These are phyloP conservation scores for Gymnocheta viridis DNA, from an alignment of 2,888 invertebrate species.

Conservation along the genomic window DNA sequence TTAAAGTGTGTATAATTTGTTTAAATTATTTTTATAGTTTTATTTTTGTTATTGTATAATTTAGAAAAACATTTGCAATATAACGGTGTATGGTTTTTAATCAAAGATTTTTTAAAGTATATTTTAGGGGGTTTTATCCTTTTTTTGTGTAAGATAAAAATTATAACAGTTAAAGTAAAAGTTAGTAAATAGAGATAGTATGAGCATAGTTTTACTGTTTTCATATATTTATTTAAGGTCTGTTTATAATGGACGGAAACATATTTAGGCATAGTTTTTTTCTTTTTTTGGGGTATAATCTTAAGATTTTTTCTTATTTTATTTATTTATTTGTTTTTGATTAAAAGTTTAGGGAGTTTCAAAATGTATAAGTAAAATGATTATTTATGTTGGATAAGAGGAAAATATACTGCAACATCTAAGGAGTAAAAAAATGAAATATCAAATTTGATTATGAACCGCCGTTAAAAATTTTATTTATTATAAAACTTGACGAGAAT, in stretches of 20 bases:
- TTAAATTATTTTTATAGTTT: slow-evolving; percentile 32
- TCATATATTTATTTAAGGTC: slow-evolving; percentile 81
- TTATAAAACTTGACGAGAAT: no score
- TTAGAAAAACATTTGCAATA: slow-evolving; percentile 51
- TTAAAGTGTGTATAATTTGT: slow-evolving; percentile 55
- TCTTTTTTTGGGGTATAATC: slow-evolving; percentile 39
- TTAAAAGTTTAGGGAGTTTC: slow-evolving; percentile 27
- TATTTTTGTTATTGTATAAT: slow-evolving; percentile 55
- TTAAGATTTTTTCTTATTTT: slow-evolving; percentile 26
- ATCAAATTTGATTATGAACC: no score
- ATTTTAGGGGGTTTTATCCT: slow-evolving; percentile 25
- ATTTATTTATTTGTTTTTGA: slow-evolving; percentile 1
- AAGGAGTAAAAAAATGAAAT: no score
- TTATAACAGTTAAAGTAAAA: slow-evolving; percentile 1
- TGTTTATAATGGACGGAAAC: slow-evolving; percentile 82
- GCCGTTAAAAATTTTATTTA: no score
- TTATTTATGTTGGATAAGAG: background rate
- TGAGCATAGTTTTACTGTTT: slow-evolving; percentile 54
- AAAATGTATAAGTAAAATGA: slow-evolving; percentile 13
- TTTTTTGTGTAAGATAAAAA: background rate
- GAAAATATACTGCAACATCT: slow-evolving; percentile 23
- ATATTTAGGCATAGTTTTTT: slow-evolving; percentile 78
- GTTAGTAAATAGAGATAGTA: slow-evolving; percentile 6
- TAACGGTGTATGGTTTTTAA: slow-evolving; percentile 41
- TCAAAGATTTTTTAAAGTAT: slow-evolving; percentile 26